Conservation (phyloP, 2,888 invertebrate genomes). For the Trichogramma evanescens region DNA sequence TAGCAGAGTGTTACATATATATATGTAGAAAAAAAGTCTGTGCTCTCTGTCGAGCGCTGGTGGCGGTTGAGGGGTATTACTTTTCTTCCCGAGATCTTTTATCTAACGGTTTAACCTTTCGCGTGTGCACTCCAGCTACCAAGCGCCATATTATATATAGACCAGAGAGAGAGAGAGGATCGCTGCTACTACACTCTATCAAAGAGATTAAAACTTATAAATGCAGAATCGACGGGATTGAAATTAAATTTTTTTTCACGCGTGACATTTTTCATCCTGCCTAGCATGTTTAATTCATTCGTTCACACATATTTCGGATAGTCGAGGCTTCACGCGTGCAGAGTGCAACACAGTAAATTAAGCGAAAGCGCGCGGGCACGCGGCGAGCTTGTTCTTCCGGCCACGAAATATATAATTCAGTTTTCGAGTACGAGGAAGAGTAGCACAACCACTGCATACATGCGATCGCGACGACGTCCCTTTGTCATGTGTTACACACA, state of each 20-base stretch:
- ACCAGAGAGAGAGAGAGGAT: not conserved
- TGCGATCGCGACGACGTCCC: slow-evolving; percentile 25
- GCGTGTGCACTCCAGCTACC: slow-evolving; percentile 1
- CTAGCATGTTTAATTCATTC: no score
- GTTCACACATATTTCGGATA: no score
- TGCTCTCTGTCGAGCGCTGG: slow-evolving; percentile 31
- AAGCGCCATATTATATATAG: not conserved
- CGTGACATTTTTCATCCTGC: no score
- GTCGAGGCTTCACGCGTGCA: no score
- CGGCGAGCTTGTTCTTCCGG: no score
- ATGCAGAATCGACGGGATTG: slow-evolving; percentile 54
- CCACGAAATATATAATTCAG: no score
- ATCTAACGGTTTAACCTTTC: slow-evolving; percentile 47
- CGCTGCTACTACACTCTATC: slow-evolving; percentile 46
- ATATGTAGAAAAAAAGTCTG: slow-evolving; percentile 39
- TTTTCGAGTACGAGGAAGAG: no score
- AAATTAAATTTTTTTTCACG: slow-evolving; percentile 50
- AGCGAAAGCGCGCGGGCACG: no score
- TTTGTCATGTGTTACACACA: slow-evolving; percentile 20
- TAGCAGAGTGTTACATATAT: no score
- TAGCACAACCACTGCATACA: slow-evolving; percentile 30
- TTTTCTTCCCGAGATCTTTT: slow-evolving; percentile 45
- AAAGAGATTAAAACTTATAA: slow-evolving; percentile 51
- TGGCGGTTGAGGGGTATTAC: slow-evolving; percentile 40
- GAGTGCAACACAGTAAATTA: no score